These are phyloP conservation scores for Siniperca obscura DNA, from an alignment of 2,797 vertebrate genomes.

Conservation along the genomic window DNA sequence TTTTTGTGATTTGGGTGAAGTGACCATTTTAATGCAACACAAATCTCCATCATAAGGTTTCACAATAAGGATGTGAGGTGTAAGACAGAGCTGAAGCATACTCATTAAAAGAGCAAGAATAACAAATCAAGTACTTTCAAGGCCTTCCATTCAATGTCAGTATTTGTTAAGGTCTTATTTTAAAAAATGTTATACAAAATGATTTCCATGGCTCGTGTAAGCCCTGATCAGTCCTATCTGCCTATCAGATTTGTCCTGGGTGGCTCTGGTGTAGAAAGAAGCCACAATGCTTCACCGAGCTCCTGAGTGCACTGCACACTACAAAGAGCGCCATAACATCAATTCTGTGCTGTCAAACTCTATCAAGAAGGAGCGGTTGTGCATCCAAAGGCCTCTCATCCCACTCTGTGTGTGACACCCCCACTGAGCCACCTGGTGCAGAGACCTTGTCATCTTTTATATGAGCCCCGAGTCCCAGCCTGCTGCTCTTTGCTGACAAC, in stretches of 20 bases:
- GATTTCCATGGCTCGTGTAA: not conserved
- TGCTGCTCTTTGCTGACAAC: slow-evolving; percentile 73
- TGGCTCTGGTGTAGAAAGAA: slow-evolving; percentile 18
- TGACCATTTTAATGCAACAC: slow-evolving; percentile 12
- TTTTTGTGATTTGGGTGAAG: not conserved
- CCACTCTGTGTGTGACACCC: slow-evolving; percentile 45
- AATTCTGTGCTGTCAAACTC: slow-evolving; percentile 55
- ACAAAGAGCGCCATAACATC: slow-evolving; percentile 55
- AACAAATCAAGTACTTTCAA: slow-evolving; percentile 11
- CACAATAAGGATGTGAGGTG: not conserved
- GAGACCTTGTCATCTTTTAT: slow-evolving; percentile 72
- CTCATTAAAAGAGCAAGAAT: not conserved
- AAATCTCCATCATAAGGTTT: not conserved
- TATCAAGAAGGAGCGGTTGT: slow-evolving; percentile 48
- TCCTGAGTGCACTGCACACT: slow-evolving; percentile 38
- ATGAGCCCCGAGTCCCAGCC: slow-evolving; percentile 51
- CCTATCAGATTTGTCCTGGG: slow-evolving; percentile 20
- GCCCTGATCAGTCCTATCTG: slow-evolving; percentile 6
- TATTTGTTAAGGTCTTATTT: not conserved
- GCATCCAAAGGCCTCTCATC: slow-evolving; percentile 58
- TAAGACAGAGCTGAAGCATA: slow-evolving; percentile 5
- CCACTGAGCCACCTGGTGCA: slow-evolving; percentile 66
- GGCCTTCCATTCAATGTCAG: slow-evolving; percentile 8
- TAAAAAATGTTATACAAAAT: not conserved
- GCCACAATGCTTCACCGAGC: slow-evolving; percentile 24